Evolutionary conservation across 2,113 vertebrate species (phyloP).

Genomic region (Chrysochloris asiatica): DNA sequence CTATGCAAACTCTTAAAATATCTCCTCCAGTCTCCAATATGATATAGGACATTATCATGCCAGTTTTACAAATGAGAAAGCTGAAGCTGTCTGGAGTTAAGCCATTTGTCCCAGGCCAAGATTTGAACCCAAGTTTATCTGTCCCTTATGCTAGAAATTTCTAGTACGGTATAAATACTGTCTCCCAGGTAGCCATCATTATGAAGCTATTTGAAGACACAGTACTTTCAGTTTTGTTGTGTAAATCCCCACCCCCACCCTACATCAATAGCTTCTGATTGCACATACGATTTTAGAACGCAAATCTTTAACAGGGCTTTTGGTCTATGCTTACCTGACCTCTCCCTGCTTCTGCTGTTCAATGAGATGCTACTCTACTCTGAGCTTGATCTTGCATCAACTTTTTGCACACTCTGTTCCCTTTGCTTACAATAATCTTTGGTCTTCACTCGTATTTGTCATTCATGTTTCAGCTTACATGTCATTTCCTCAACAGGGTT

Average conservation of each 20-base stretch:
- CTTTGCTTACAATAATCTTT: background rate
- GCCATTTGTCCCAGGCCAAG: background rate
- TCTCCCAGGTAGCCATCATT: background rate
- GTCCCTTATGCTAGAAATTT: background rate
- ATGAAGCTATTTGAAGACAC: background rate
- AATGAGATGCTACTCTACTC: rapidly evolving
- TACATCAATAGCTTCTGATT: background rate
- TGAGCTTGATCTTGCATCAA: background rate
- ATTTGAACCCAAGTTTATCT: background rate
- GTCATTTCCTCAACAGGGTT: background rate
- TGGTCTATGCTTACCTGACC: background rate
- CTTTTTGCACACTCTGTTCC: background rate
- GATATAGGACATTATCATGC: background rate
- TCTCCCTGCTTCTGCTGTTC: too few relatives aligned
- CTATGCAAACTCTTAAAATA: background rate
- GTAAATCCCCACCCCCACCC: background rate
- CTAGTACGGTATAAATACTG: background rate
- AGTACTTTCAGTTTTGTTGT: background rate
- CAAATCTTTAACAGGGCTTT: background rate
- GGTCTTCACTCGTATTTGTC: background rate
- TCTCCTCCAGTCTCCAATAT: background rate
- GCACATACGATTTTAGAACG: background rate
- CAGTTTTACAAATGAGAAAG: background rate
- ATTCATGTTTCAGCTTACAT: background rate
- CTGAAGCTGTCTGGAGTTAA: background rate